Percentiles rank a stretch among this genome's conserved stretches.
These are phyloP conservation scores for Istiophorus platypterus DNA, from an alignment of 2,113 vertebrate species.

Conservation along the genomic window DNA sequence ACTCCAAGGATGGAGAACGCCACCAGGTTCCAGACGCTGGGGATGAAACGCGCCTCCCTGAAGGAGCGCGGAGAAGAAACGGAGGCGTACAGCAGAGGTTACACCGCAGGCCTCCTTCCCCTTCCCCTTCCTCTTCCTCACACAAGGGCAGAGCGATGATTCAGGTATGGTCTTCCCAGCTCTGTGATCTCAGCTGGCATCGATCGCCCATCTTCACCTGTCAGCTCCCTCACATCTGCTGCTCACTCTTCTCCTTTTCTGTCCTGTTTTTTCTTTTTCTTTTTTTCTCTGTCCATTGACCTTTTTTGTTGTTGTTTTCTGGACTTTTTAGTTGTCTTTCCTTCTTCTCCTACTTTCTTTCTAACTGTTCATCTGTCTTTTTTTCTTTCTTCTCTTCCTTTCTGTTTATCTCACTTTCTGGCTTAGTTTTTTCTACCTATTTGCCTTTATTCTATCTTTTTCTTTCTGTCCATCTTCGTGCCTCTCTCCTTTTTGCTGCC, in stretches of 20 bases:
- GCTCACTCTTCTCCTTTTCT: too few species aligned
- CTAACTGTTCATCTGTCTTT: not conserved
- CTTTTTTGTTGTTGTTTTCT: not conserved
- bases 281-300: not conserved
- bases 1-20: not conserved
- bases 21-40: not conserved
- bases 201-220: conserved; percentile 44
- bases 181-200: conserved; percentile 43
- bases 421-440: too few species aligned
- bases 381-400: too few species aligned
- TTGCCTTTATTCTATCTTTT: too few species aligned
- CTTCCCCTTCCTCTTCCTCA: not conserved
- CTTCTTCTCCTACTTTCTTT: not conserved
- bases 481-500: too few species aligned
- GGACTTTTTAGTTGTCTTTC: not conserved
- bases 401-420: not conserved
- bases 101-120: too few species aligned
- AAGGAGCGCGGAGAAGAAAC: accelerated
- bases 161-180: conserved; percentile 46
- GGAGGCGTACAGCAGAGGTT: too few species aligned
- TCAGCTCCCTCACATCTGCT: conserved; percentile 40
- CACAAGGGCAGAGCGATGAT: conserved; percentile 34
- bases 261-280: not conserved
- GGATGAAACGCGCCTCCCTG: not conserved
- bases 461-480: too few species aligned